Evolutionary conservation across 1,140 invertebrate species (phyloP), one percentile per base, ranked within the genome.

Genomic region (Parasteatoda tepidariorum): DNA sequence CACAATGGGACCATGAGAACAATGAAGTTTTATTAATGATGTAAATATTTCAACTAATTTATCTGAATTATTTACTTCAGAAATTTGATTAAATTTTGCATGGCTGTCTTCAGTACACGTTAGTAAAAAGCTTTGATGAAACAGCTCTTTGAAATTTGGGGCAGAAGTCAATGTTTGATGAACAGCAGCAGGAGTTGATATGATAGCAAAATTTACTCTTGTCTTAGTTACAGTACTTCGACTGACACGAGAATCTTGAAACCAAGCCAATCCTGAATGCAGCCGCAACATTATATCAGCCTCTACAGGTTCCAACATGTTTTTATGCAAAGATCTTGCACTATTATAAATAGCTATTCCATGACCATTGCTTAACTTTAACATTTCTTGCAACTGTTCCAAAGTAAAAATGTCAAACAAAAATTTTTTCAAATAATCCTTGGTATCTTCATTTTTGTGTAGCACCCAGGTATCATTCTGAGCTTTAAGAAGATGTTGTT

Each of bases 331-430:
- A 28, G 73, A 26, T 4, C 66, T 33, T 15, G 33, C 38, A 66
- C 73, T 84, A 48, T 78, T 84, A 15, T 84, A 84, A 11, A 84
- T 81, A 0, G 62, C 84, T 4, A 79, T 26, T n/a, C 75, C 84
- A 64, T 84, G 75, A 13, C 84, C 84, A 24, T 82, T 59, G 26
- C 73, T 84, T 15, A 68, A 38, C 26, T 81, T 81, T 11, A 84
- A 34, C 34, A 74, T 75, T 15, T 84, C 78, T 6, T 79, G 70
- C 4, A 84, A 30, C 24, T 62, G 55, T 7, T 61, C 68, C 4
- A 84, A 24, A 61, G 62, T 57, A 59, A 84, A 64, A 18, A 73
- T 38, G 24, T 84, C 84, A 41, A 84, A 73, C 4, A 84, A 18
- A 9, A 84, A 84, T 24, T 78, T 74, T 28, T 38, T 66, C 3